These are phyloP conservation scores for Sarcophaga peregrina DNA, from an alignment of 1,140 invertebrate species.

Conservation along the genomic window DNA sequence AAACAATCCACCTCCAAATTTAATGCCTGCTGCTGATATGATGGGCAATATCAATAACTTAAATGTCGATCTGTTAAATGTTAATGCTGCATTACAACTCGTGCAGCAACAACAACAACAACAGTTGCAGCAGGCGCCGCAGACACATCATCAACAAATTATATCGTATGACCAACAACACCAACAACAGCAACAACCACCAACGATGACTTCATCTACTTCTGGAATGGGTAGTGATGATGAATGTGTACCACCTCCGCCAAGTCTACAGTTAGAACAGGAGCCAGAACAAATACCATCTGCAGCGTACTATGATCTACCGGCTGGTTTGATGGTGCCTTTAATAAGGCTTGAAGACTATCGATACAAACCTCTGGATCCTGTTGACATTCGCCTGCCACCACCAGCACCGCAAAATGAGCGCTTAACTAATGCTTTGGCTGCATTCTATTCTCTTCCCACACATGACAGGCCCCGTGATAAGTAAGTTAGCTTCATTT, in stretches of 20 bases:
- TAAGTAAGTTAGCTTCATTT: conserved; percentile 73
- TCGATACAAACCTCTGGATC: conserved; percentile 90
- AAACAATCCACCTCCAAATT: conserved; percentile 26
- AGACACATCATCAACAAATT: conserved; percentile 20
- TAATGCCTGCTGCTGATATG: conserved; percentile 25
- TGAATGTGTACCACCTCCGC: conserved; percentile 1
- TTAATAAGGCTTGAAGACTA: conserved; percentile 90
- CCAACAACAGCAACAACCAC: conserved; percentile 36
- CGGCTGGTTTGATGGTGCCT: conserved; percentile 93
- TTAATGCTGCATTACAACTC: conserved; percentile 62
- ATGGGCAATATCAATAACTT: conserved; percentile 43
- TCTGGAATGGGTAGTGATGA: conserved; percentile 3
- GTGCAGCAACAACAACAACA: conserved; percentile 56
- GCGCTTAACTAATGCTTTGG: conserved; percentile 88
- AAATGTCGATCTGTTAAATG: conserved; percentile 55
- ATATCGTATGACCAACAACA: conserved; percentile 11
- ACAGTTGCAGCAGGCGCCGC: conserved; percentile 62
- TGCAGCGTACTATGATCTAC: conserved; percentile 95
- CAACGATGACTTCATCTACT: background rate
- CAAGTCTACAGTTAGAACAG: conserved; percentile 52
- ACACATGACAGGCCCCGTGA: conserved; percentile 94
- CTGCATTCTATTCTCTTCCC: conserved; percentile 93
- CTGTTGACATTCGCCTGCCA: conserved; percentile 88
- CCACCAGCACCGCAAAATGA: conserved; percentile 94
- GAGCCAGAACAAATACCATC: conserved; percentile 85